These are phyloP conservation scores for Tachysurus vachellii DNA, from an alignment of 2,113 vertebrate species.

Conservation along the genomic window DNA sequence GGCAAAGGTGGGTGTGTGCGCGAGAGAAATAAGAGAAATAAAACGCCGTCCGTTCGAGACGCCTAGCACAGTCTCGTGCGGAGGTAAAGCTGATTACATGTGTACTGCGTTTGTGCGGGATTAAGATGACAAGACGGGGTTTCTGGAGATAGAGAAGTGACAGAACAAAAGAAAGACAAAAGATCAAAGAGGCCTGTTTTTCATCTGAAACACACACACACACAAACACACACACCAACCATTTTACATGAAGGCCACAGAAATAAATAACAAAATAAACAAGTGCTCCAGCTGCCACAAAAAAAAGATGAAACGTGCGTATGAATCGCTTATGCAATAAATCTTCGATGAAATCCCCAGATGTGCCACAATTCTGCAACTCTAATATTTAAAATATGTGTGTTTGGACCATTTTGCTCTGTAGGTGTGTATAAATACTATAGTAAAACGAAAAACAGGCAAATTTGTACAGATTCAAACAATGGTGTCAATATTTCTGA, in stretches of 20 bases:
- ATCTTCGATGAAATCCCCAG: not conserved
- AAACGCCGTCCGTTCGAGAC: not conserved
- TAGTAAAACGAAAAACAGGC: not conserved
- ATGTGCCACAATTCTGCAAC: not conserved
- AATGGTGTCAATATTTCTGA: not conserved
- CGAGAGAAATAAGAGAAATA: not conserved
- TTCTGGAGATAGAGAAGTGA: not conserved
- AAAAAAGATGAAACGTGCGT: not conserved
- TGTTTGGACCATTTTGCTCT: not conserved
- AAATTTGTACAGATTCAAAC: not conserved
- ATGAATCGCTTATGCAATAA: constrained; percentile 13
- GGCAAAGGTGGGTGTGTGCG: constrained; percentile 42
- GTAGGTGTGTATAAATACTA: constrained; percentile 12
- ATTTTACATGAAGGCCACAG: constrained; percentile 24
- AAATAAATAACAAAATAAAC: constrained; percentile 50
- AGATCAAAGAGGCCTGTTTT: constrained; percentile 43
- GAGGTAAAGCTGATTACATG: constrained; percentile 12
- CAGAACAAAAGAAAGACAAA: constrained; percentile 9
- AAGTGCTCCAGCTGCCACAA: constrained; percentile 20
- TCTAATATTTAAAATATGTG: not conserved
- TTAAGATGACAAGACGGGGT: not conserved
- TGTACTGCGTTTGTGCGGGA: not conserved
- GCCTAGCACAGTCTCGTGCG: not conserved
- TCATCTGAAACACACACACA: constrained; percentile 36
- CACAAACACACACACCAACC: not conserved